Evolutionary conservation across 2,797 vertebrate genomes (phyloP).

Genomic region (Coranthus polyacanthus): DNA sequence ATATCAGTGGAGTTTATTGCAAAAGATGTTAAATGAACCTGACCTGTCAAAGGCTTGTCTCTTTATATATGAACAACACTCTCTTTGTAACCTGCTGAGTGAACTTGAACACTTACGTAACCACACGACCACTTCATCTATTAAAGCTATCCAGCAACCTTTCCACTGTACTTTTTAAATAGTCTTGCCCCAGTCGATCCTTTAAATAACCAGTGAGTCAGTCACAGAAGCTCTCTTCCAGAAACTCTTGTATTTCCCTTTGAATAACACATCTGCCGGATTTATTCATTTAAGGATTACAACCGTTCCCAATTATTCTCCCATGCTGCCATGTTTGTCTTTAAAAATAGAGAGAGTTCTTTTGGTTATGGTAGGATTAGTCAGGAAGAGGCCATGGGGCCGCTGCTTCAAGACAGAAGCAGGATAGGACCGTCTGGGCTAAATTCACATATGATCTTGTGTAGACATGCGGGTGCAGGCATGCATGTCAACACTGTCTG

Average conservation of each 20-base stretch:
- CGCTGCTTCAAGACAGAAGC: slow-evolving; percentile 35
- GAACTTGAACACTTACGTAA: slow-evolving; percentile 11
- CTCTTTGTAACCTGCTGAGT: not conserved
- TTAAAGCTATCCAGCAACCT: slow-evolving; percentile 9
- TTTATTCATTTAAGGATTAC: slow-evolving; percentile 59
- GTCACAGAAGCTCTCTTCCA: slow-evolving; percentile 12
- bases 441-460: slow-evolving; percentile 7
- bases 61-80: not conserved
- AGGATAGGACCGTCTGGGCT: slow-evolving; percentile 29
- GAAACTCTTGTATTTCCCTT: slow-evolving; percentile 29
- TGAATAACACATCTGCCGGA: slow-evolving; percentile 42
- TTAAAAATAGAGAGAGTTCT: slow-evolving; percentile 33
- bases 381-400: slow-evolving; percentile 27
- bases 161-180: slow-evolving; percentile 7
- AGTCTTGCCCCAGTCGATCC: no score
- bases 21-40: not conserved
- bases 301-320: slow-evolving; percentile 48
- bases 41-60: not conserved
- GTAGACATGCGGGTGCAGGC: slow-evolving; percentile 5
- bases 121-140: not conserved
- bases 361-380: slow-evolving; percentile 48
- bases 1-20: not conserved
- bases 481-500: slow-evolving; percentile 14
- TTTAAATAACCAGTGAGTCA: slow-evolving; percentile 28
- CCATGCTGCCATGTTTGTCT: slow-evolving; percentile 22